Percentiles rank a stretch among this genome's conserved stretches.
Conservation (phyloP, 2,797 vertebrate species). For the Dendrocincla fuliginosa region DNA sequence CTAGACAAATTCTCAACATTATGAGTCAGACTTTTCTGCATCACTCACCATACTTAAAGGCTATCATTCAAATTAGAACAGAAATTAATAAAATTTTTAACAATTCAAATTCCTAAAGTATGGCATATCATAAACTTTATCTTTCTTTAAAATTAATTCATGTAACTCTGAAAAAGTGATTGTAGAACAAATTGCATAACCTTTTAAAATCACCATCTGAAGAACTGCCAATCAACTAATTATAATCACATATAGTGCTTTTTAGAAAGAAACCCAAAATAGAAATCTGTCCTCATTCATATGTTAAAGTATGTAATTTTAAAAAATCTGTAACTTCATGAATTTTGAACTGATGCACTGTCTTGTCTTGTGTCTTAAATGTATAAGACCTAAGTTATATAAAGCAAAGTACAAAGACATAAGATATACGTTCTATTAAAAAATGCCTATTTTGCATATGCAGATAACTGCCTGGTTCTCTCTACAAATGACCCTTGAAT, state of each 20-base stretch:
- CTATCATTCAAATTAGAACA: slow-evolving; percentile 51
- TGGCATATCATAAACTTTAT: slow-evolving; percentile 44
- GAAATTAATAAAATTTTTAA: slow-evolving; percentile 52
- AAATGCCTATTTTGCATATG: neutral
- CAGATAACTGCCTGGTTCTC: neutral
- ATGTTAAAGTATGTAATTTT: slow-evolving; percentile 31
- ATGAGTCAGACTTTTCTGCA: neutral
- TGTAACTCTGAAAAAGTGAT: slow-evolving; percentile 58
- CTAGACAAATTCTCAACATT: neutral
- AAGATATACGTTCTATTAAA: neutral
- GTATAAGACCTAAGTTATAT: neutral
- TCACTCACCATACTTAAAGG: neutral
- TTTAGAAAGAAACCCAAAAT: slow-evolving; percentile 66
- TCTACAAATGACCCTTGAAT: slow-evolving; percentile 4
- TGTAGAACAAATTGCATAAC: slow-evolving; percentile 58
- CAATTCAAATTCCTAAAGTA: slow-evolving; percentile 21
- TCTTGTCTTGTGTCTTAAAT: neutral
- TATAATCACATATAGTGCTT: slow-evolving; percentile 67
- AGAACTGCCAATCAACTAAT: slow-evolving; percentile 70
- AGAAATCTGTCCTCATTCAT: slow-evolving; percentile 64
- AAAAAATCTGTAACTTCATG: slow-evolving; percentile 32
- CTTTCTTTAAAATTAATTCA: slow-evolving; percentile 71
- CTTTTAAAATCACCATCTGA: slow-evolving; percentile 62
- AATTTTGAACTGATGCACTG: slow-evolving; percentile 53
- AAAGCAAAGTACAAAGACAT: neutral